Conservation (phyloP, 2,797 vertebrate genomes). For the Poeciliopsis paucimaculata region DNA sequence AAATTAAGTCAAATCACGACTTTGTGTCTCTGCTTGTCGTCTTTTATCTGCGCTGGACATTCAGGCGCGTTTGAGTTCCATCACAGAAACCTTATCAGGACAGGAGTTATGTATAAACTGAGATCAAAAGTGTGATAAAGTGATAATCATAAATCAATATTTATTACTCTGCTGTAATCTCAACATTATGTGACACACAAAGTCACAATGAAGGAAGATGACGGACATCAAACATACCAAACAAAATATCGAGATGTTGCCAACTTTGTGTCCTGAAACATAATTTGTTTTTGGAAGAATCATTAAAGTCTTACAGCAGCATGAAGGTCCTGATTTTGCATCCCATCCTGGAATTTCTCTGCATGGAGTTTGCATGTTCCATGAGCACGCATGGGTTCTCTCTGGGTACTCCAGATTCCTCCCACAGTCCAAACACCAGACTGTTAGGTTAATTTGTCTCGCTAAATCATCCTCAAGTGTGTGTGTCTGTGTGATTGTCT, state of each 20-base stretch:
- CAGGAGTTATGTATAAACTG: not conserved
- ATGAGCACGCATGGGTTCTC: not conserved
- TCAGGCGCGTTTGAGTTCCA: not conserved
- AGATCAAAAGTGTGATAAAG: not conserved
- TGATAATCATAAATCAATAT: not conserved
- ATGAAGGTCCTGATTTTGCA: not conserved
- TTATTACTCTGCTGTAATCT: not conserved
- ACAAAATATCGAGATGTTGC: not conserved
- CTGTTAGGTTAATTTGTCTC: not conserved
- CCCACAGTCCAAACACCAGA: not conserved
- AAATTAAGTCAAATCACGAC: not conserved
- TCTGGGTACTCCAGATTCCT: not conserved
- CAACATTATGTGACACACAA: not conserved
- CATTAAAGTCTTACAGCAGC: not conserved
- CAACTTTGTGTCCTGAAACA: not conserved
- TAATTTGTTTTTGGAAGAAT: not conserved
- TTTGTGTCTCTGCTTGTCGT: not conserved
- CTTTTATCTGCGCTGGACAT: not conserved
- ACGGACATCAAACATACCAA: not conserved
- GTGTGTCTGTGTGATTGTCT: not conserved
- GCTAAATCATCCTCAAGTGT: not conserved
- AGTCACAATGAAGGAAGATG: not conserved
- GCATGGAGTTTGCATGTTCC: not conserved
- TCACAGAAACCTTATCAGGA: not conserved
- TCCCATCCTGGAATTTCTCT: not conserved